Conservation (phyloP, 1,140 invertebrate species). For the Macrosteles quadrilineatus region DNA sequence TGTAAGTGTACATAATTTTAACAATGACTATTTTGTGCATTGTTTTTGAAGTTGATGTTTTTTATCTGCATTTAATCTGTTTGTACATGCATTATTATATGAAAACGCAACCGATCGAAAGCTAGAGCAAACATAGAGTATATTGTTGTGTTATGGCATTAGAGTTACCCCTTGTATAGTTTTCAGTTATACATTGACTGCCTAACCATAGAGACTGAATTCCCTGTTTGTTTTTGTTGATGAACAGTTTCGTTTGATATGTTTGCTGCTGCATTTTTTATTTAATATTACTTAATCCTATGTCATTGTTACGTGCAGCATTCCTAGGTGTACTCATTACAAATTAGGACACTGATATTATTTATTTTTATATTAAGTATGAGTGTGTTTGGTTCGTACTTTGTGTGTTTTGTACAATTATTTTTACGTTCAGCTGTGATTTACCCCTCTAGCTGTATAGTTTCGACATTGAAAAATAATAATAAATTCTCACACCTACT, state of each 20-base stretch:
- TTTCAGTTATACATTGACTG: slow-evolving; percentile 21
- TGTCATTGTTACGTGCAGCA: slow-evolving; percentile 7
- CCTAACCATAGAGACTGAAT: slow-evolving; percentile 28
- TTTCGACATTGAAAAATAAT: slow-evolving; percentile 34
- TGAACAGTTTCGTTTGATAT: slow-evolving; percentile 3
- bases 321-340: slow-evolving; percentile 8
- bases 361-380: slow-evolving; percentile 31
- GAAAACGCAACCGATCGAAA: neutral
- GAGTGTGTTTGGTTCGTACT: slow-evolving; percentile 27
- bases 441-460: slow-evolving; percentile 40
- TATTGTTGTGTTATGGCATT: slow-evolving; percentile 25
- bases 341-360: slow-evolving; percentile 17
- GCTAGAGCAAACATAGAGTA: slow-evolving; percentile 24
- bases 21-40: slow-evolving; percentile 27
- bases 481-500: slow-evolving; percentile 34
- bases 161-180: slow-evolving; percentile 22
- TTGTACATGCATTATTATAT: slow-evolving; percentile 19
- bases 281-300: neutral
- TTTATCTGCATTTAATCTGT: slow-evolving; percentile 27
- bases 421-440: slow-evolving; percentile 40
- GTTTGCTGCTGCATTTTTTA: slow-evolving; percentile 5
- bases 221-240: slow-evolving; percentile 12
- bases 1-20: slow-evolving; percentile 26
- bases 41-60: slow-evolving; percentile 21
- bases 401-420: slow-evolving; percentile 28